A percentile compares a stretch with the other conserved stretches of the same genome.
These are phyloP conservation scores for Neogale vison DNA, from an alignment of 2,113 vertebrate genomes.

Conservation along the genomic window DNA sequence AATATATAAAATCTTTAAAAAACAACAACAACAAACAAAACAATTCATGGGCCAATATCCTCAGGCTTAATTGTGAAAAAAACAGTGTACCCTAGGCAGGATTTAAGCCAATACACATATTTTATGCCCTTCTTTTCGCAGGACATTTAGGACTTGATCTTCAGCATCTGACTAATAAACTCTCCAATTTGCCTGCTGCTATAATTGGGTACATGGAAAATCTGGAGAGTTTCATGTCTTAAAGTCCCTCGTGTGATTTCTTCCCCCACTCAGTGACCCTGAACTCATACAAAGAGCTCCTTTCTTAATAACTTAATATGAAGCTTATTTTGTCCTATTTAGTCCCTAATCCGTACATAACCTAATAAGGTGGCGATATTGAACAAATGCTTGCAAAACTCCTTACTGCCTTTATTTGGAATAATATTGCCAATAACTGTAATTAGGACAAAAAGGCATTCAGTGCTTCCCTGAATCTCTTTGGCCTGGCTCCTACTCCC, in stretches of 20 bases:
- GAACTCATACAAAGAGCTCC: neutral
- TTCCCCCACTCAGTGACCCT: neutral
- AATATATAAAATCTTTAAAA: too few species aligned
- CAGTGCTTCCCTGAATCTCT: neutral
- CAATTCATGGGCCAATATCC: neutral
- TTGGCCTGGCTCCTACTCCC: constrained; percentile 20
- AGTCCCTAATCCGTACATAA: neutral
- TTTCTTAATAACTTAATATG: neutral
- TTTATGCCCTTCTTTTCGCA: neutral
- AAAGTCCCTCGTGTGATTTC: neutral
- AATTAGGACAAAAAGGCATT: neutral
- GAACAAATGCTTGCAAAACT: neutral
- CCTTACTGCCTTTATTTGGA: neutral
- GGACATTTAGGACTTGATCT: neutral
- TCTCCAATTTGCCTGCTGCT: neutral
- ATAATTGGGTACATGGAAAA: neutral
- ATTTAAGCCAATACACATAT: neutral
- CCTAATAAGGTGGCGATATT: neutral
- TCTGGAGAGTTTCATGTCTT: neutral
- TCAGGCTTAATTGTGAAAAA: neutral
- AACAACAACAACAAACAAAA: too few species aligned
- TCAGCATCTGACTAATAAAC: neutral
- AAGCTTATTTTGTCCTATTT: neutral
- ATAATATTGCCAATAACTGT: neutral
- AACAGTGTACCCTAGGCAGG: neutral